A percentile compares a stretch with the other conserved stretches of the same genome.
These are phyloP conservation scores for Crioceris asparagi DNA, from an alignment of 2,888 invertebrate species.

Conservation along the genomic window DNA sequence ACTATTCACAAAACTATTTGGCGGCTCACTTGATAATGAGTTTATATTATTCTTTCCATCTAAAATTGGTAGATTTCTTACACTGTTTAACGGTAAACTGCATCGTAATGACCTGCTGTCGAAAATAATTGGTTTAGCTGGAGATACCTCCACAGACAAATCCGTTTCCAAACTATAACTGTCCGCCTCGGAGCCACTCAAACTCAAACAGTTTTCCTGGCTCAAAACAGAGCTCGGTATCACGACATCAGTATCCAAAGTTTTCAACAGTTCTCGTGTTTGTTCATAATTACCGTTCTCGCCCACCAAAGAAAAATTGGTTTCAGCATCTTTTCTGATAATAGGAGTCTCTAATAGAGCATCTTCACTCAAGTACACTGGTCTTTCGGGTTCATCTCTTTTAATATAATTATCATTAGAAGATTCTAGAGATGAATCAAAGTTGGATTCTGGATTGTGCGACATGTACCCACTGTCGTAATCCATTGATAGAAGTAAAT, in stretches of 20 bases:
- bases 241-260: conserved; percentile 16
- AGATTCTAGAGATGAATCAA: conserved; percentile 21
- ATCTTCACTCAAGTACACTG: conserved; percentile 32
- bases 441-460: conserved; percentile 33
- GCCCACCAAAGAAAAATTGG: conserved; percentile 12
- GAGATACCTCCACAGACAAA: too few species aligned
- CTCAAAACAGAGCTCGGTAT: conserved; percentile 11
- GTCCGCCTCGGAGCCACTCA: conserved; percentile 8
- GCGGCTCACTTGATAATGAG: too few species aligned
- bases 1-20: too few species aligned
- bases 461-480: conserved; percentile 37
- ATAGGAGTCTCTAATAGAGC: conserved; percentile 32
- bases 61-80: too few species aligned
- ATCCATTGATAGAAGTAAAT: conserved; percentile 23
- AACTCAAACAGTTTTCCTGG: conserved; percentile 11
- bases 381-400: conserved; percentile 12
- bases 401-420: conserved; percentile 6
- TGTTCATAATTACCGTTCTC: conserved; percentile 18
- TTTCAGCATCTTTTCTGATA: conserved; percentile 9
- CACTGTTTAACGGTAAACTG: too few species aligned
- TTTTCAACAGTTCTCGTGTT: conserved; percentile 16
- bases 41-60: too few species aligned
- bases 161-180: too few species aligned
- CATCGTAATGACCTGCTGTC: too few species aligned
- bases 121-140: too few species aligned